Conservation (phyloP, 2,888 invertebrate genomes). For the Metallyticus violacea region DNA sequence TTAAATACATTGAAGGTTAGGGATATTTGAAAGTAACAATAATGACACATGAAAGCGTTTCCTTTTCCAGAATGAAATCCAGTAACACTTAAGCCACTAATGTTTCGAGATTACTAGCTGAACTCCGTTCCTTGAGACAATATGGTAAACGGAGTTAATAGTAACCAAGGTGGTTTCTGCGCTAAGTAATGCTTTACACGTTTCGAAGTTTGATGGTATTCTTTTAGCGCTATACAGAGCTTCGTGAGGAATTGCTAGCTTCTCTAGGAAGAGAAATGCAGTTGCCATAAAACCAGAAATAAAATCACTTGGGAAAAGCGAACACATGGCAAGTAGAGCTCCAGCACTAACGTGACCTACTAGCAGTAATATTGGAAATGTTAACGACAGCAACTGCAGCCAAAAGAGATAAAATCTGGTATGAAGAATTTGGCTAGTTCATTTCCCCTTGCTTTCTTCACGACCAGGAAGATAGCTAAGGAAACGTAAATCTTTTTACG, state of each 20-base stretch:
- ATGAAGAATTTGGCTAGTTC: no score
- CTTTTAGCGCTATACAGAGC: background rate
- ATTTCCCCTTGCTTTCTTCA: background rate
- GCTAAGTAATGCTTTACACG: background rate
- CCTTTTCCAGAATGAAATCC: no score
- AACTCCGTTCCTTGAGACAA: background rate
- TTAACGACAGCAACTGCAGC: background rate
- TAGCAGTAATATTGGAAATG: background rate
- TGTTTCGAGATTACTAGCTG: background rate
- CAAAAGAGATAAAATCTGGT: background rate
- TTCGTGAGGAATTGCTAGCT: background rate
- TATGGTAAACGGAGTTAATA: background rate
- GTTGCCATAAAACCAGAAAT: background rate
- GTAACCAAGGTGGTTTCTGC: background rate
- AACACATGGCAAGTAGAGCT: background rate
- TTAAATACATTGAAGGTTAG: no score
- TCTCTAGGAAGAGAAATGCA: background rate
- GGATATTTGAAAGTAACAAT: no score
- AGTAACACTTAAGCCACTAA: background rate
- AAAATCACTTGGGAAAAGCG: background rate
- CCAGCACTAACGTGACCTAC: background rate
- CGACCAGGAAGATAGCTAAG: background rate
- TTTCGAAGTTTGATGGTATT: background rate
- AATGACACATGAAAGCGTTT: no score
- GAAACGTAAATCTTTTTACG: background rate